Evolutionary conservation across 2,888 invertebrate genomes (phyloP).

Genomic region (Sussaba pulchella): DNA sequence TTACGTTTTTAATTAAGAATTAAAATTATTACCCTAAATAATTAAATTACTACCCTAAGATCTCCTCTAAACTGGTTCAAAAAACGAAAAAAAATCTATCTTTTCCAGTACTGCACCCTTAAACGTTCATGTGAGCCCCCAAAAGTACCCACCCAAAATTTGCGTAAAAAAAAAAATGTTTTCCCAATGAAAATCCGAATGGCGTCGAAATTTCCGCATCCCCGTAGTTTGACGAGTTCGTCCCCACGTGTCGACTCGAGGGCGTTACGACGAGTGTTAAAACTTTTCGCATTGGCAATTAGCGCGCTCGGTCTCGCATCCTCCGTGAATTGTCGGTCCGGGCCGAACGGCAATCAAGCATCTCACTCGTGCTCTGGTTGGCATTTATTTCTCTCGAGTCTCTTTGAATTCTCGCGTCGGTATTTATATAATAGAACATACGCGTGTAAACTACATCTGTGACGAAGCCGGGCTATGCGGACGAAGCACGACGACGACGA

Average conservation of each 20-base stretch:
- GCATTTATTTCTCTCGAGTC: constrained; percentile 4
- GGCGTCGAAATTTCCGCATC: constrained; percentile 46
- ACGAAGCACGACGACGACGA: constrained; percentile 50
- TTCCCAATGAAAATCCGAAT: background rate
- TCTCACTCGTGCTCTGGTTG: background rate
- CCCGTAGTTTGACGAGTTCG: constrained; percentile 29
- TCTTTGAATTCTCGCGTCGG: constrained; percentile 10
- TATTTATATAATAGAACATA: constrained; percentile 50
- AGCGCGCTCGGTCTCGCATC: constrained; percentile 54
- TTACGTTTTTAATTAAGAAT: no score
- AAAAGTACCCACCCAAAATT: no score
- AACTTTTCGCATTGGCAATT: constrained; percentile 74
- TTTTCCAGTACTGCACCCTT: no score
- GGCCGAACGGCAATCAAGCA: background rate
- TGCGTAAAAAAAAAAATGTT: no score
- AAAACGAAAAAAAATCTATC: no score
- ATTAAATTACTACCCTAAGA: no score
- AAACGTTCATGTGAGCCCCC: no score
- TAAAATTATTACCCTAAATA: no score
- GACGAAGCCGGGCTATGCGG: constrained; percentile 59
- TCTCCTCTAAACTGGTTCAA: no score
- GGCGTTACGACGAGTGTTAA: constrained; percentile 43
- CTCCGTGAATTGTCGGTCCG: background rate
- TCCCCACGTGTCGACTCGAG: background rate
- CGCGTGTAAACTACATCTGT: constrained; percentile 55